Conservation (phyloP, 2,113 vertebrate genomes). For the Sus scrofa region DNA sequence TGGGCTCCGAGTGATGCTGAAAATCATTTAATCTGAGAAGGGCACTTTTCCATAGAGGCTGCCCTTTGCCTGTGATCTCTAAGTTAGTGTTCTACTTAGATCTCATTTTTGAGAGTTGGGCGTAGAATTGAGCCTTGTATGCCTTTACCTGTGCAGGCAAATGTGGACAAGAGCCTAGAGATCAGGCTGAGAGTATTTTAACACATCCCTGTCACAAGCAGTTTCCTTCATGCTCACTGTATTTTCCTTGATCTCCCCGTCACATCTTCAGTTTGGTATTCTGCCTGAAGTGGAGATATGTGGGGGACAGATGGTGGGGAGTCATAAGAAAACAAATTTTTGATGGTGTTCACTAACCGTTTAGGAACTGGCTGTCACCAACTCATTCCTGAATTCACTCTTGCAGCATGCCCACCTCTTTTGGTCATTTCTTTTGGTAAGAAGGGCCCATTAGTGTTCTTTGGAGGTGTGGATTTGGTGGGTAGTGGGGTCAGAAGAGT, state of each 20-base stretch:
- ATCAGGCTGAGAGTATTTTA: slow-evolving; percentile 20
- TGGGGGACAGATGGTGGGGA: slow-evolving; percentile 15
- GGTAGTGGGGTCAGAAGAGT: neutral
- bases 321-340: slow-evolving; percentile 25
- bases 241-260: neutral
- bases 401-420: neutral
- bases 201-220: slow-evolving; percentile 34
- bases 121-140: slow-evolving; percentile 17
- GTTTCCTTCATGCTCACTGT: neutral
- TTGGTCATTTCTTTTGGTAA: slow-evolving; percentile 1
- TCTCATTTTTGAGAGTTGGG: slow-evolving; percentile 44
- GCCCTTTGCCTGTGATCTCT: neutral
- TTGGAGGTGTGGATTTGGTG: neutral
- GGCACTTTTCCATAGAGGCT: neutral
- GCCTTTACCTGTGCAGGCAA: neutral
- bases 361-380: neutral
- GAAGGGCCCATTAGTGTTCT: neutral
- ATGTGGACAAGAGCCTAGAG: neutral
- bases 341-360: neutral
- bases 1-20: slow-evolving; percentile 16
- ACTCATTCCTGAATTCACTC: neutral
- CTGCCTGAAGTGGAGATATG: slow-evolving; percentile 47
- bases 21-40: neutral
- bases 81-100: slow-evolving; percentile 25
- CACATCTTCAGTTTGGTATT: slow-evolving; percentile 26